These are phyloP conservation scores for Heliocidaris tuberculata DNA, from an alignment of 35 echinoderm and acorn worm genomes.

Conservation along the genomic window DNA sequence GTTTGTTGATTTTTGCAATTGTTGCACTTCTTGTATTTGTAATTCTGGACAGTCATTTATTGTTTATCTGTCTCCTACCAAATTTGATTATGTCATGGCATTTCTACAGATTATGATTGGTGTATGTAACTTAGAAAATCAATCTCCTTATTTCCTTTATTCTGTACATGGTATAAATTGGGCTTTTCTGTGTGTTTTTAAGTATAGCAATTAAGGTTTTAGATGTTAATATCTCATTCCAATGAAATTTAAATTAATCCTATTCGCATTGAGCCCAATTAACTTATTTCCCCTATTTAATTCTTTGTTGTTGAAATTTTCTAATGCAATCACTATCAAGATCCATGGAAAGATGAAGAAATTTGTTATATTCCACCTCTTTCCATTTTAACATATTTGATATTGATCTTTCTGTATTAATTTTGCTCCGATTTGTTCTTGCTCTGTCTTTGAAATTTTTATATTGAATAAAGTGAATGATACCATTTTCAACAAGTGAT, in stretches of 20 bases:
- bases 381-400: background rate
- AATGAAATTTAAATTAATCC: background rate
- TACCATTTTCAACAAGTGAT: background rate
- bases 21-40: too few relatives aligned
- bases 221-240: background rate
- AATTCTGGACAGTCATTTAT: too few relatives aligned
- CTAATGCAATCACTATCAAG: background rate
- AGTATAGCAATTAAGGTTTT: background rate
- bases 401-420: background rate
- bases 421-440: background rate
- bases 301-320: background rate
- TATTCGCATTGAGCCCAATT: background rate
- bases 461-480: conserved; percentile 13
- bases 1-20: background rate
- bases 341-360: background rate
- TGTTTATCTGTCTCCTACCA: background rate
- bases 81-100: background rate
- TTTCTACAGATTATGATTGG: background rate
- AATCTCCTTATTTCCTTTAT: background rate
- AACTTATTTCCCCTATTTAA: background rate
- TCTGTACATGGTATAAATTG: background rate
- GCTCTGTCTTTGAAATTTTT: background rate
- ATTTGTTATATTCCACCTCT: background rate
- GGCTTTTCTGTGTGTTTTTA: background rate
- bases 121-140: background rate